phyloP scores from a whole-genome alignment of 2,113 vertebrate species.

The Sceloporus undulatus region DNA sequence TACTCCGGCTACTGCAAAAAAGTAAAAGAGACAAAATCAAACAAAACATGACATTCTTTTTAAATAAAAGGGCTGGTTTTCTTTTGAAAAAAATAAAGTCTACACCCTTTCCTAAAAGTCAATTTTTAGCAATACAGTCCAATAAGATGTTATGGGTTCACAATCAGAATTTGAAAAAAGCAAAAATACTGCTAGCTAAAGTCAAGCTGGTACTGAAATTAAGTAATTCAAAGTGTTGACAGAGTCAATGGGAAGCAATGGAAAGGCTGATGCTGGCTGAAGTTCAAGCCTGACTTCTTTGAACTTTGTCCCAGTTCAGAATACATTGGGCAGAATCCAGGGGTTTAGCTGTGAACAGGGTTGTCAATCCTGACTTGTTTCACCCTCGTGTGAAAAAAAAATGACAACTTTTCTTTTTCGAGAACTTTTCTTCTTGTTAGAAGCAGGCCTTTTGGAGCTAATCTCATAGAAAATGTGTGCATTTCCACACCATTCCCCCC shows the following conservation, averaged over 20 bases:
- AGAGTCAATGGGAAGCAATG: constrained; percentile 45
- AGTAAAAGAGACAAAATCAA: not conserved
- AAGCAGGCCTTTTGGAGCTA: too few relatives aligned
- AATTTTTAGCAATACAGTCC: constrained; percentile 66
- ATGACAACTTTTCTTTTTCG: too few relatives aligned
- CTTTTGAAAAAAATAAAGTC: constrained; percentile 64
- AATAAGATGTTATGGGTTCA: constrained; percentile 65
- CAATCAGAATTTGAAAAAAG: constrained; percentile 62
- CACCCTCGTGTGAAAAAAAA: too few relatives aligned
- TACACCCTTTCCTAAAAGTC: constrained; percentile 37
- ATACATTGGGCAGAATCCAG: constrained; percentile 41
- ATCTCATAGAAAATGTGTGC: too few relatives aligned
- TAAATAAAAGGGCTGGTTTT: constrained; percentile 75
- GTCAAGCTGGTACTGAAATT: constrained; percentile 65
- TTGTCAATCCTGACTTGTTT: too few relatives aligned
- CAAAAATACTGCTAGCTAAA: constrained; percentile 62
- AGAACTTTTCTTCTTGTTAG: too few relatives aligned
- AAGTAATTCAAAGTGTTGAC: constrained; percentile 69
- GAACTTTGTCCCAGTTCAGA: constrained; percentile 47
- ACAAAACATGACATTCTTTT: constrained; percentile 62
- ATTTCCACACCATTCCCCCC: too few relatives aligned
- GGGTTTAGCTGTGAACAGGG: constrained; percentile 39
- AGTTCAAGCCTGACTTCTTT: constrained; percentile 5
- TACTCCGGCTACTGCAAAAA: constrained; percentile 81
- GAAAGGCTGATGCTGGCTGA: constrained; percentile 63